Evolutionary conservation across 1,140 invertebrate genomes (phyloP), one percentile per base, ranked within the genome.

Genomic region (Gerris buenoi): DNA sequence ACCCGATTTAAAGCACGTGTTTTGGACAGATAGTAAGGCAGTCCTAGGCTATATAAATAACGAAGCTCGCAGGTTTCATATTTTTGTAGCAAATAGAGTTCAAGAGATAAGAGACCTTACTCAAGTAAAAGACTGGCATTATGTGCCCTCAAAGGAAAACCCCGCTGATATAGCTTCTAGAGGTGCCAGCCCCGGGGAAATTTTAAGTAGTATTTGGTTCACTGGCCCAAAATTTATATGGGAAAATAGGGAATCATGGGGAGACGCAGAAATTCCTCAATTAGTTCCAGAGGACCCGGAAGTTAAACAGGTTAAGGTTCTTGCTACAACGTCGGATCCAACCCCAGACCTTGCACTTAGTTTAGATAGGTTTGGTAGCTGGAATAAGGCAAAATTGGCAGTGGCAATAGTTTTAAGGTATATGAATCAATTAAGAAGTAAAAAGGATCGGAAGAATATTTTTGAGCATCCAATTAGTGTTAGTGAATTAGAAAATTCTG

Each of bases 1-100:
- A 46, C 33, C 33, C 29, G 58, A 66, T 57, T n/a, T 33, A 67
- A 28, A 28, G 62, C 33, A 56, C 14, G 25, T n/a, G 10, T n/a
- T n/a, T 22, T n/a, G 25, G 59, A 61, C 25, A 5, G 25, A 22
- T 22, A 25, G 59, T 22, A 22, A 22, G 22, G 25, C 59, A 13
- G n/a, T n/a, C 25, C 10, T 22, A 22, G 10, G n/a, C 5, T 61
- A 25, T 61, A 25, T 61, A n/a, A 22, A 22, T 10, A 22, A 25
- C 25, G 59, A 61, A 61, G 3, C n/a, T 3, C n/a, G 25, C 22
- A 22, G 25, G 10, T 13, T 61, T 61, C n/a, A 22, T 61, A 25
- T 61, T 13, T 61, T 61, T 61, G 25, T 61, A 61, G n/a, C 25
- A 22, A 22, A n/a, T 61, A 3, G n/a, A 61, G n/a, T 61, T 61